Evolutionary conservation across 2,113 vertebrate species (phyloP), one percentile per base, ranked within the genome.

Genomic region (Plestiodon gilberti): DNA sequence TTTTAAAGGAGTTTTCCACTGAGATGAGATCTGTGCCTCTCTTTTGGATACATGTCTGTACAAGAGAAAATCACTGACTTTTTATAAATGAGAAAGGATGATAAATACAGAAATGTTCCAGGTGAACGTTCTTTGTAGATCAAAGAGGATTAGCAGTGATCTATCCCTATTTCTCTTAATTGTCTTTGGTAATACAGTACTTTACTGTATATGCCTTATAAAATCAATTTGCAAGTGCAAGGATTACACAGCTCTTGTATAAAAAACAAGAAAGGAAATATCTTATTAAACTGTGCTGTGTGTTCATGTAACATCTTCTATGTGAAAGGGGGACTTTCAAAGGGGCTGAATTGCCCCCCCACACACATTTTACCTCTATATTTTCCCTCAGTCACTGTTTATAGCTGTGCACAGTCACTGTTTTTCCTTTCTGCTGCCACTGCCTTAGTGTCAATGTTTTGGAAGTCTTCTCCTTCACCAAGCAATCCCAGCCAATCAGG

Each of bases 1-100:
- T 90, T 90, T 92, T 93, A 91, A 76, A 83, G 18, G n/a, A n/a
- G 0, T 78, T 65, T 85, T 65, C 38, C 82, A 81, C 48, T 83
- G 87, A 88, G 91, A 83, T 73, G 61, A 88, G n/a, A 67, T 15
- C 1, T 30, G 30, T 18, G 15, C 9, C 9, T 57, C 10, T 28
- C 48, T 38, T 59, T 38, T 18, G 40, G 38, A 81, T 28, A 52
- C 38, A 11, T 81, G 65, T 28, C 55, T 33, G 23, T 0, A 1
- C 35, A 83, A 61, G 85, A 81, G 84, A 87, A 90, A 90, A 35
- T 13, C 28, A 35, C 2, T 52, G 17, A 87, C 22, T 30, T 0
- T 82, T 59, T 57, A 52, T n/a, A 89, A 88, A 86, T 87, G 20
- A 84, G 79, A 78, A 88, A 93, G 81, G 20, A 83, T 85, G 55